Evolutionary conservation across 2,888 invertebrate species (phyloP).

Genomic region (Melinaea marsaeus): DNA sequence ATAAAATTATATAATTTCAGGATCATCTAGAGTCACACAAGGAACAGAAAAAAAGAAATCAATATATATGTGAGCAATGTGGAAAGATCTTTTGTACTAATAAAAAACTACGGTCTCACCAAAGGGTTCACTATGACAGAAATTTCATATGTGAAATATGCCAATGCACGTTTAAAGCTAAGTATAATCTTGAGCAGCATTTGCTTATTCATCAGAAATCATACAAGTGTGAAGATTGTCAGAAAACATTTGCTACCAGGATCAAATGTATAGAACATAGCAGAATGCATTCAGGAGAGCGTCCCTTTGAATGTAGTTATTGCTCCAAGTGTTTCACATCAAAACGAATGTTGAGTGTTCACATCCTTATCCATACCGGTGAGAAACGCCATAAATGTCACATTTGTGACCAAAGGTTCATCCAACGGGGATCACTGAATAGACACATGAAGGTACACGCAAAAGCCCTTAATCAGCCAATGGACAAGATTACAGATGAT

Average conservation of each 20-base stretch:
- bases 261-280: constrained; percentile 58
- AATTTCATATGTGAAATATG: constrained; percentile 65
- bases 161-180: constrained; percentile 61
- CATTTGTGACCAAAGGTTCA: constrained; percentile 63
- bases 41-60: constrained; percentile 52
- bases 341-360: constrained; percentile 58
- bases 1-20: constrained; percentile 37
- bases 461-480: constrained; percentile 32
- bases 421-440: constrained; percentile 63
- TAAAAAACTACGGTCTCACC: constrained; percentile 51
- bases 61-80: constrained; percentile 64
- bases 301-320: constrained; percentile 55
- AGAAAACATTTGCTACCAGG: constrained; percentile 54
- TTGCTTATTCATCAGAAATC: constrained; percentile 60
- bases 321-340: constrained; percentile 63
- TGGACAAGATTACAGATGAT: neutral
- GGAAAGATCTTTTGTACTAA: constrained; percentile 66
- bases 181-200: constrained; percentile 64
- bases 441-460: constrained; percentile 69
- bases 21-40: constrained; percentile 64
- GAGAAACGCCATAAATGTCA: constrained; percentile 64
- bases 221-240: constrained; percentile 62
- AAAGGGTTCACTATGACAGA: constrained; percentile 53
- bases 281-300: constrained; percentile 65
- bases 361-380: constrained; percentile 65